Base-by-base conservation (phyloP, 2,888 invertebrate genomes). In the Scrobipalpa costella region DNA sequence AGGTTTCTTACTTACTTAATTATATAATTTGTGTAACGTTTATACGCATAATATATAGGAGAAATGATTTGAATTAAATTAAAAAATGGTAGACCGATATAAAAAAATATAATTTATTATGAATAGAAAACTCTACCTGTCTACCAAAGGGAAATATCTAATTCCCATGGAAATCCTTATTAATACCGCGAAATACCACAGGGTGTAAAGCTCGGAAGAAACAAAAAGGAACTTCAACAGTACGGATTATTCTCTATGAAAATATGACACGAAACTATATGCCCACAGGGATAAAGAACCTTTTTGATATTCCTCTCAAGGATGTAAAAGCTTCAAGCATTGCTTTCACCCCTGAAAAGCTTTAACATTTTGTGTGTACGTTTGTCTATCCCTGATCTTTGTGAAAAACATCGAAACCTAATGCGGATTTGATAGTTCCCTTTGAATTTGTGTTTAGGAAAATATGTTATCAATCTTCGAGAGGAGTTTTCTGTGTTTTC, bases 291-390 rank as follows among this genome's bases (percentile, higher is more conserved):
- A 71, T 71, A 73, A 70, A 69, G 63, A 72, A 68, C 71, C 72
- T 71, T 74, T 76, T 73, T 71, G 71, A 71, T 73, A 73, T 73
- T 72, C 71, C 70, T 70, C 74, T 73, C 72, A 72, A 71, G 70
- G 71, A 72, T 73, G 71, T 74, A 71, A 72, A 74, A 72, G 73
- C 73, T 69, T 74, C 71, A 73, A 70, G 72, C 70, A 72, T 74
- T 68, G 72, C 71, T 67, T 68, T 68, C 71, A 69, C 70, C 67
- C 68, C 66, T 66, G 70, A 68, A 72, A 71, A 69, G 68, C 63
- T 64, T 69, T 70, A 66, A 65, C 66, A 65, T 64, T 66, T 61
- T 63, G 64, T 62, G 61, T 62, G 64, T 63, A 61, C 50, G 67
- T 67, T 65, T 69, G 68, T 69, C 64, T 67, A 63, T 63, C 57